phyloP scores from a whole-genome alignment of 2,888 invertebrate genomes.

The Cephus sareptanus region DNA sequence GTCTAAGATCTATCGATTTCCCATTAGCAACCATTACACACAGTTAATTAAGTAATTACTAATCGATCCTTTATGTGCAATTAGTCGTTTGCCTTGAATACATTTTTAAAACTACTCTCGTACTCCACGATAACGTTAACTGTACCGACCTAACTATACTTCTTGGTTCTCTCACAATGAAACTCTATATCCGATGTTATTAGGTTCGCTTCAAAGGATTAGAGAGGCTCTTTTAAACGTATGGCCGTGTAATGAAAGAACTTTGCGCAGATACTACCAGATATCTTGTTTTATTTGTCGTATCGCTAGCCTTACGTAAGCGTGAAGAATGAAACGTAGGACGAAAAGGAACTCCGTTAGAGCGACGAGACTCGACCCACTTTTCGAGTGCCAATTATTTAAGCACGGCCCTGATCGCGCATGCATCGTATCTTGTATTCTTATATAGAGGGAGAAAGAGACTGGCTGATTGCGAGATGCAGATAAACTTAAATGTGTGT shows the following conservation, averaged over 20 bases:
- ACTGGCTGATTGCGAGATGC: slow-evolving; percentile 19
- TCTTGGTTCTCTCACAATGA: not conserved
- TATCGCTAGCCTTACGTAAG: not conserved
- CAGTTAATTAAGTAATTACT: not conserved
- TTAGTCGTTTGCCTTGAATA: not conserved
- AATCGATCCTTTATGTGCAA: not conserved
- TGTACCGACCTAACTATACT: not conserved
- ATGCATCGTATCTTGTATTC: slow-evolving; percentile 9
- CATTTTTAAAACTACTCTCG: not conserved
- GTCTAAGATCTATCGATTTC: not conserved
- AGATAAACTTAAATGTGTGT: slow-evolving; percentile 25
- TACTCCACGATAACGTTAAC: not conserved
- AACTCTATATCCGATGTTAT: slow-evolving; percentile 21
- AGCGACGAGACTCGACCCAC: not conserved
- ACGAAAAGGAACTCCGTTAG: not conserved
- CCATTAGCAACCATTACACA: not conserved
- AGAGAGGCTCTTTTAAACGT: not conserved
- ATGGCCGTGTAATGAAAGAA: not conserved
- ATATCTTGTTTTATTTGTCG: not conserved
- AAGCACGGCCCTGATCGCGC: slow-evolving; percentile 6
- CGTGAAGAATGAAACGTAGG: not conserved
- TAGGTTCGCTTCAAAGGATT: slow-evolving; percentile 2
- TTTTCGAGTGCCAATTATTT: not conserved
- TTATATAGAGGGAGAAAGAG: not conserved
- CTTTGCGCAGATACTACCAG: not conserved